These are phyloP conservation scores for Himalopsyche anomala DNA, from an alignment of 2,888 invertebrate genomes.

Conservation along the genomic window DNA sequence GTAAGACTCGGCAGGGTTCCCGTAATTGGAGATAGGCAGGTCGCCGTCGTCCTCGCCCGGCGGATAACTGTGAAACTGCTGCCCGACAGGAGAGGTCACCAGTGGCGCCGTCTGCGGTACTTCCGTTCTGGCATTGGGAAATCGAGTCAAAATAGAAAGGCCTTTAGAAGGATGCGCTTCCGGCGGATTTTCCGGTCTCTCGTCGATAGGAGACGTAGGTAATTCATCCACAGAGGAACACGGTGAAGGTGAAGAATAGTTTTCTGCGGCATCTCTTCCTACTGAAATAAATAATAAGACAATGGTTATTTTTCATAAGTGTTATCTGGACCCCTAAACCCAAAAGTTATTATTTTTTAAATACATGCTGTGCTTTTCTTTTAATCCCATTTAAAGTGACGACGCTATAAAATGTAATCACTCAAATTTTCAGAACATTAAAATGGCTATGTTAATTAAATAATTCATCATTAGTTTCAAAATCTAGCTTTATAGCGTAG, in stretches of 20 bases:
- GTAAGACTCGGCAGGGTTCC: conserved; percentile 75
- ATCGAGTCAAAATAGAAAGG: conserved; percentile 57
- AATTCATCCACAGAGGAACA: conserved; percentile 41
- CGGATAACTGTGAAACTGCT: conserved; percentile 37
- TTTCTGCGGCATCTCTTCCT: not conserved
- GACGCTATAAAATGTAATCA: too few species aligned
- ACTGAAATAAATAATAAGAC: not conserved
- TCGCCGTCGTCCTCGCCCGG: conserved; percentile 66
- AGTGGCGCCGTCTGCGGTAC: conserved; percentile 46
- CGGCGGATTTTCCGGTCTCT: not conserved
- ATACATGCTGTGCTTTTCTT: too few species aligned
- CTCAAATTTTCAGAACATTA: too few species aligned
- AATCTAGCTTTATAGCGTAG: too few species aligned
- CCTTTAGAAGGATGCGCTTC: conserved; percentile 51
- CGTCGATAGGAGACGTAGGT: not conserved
- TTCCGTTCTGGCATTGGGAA: conserved; percentile 65
- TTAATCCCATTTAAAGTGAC: too few species aligned
- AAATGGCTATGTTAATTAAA: too few species aligned
- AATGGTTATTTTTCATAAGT: too few species aligned
- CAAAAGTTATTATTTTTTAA: too few species aligned
- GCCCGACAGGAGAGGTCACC: conserved; percentile 7
- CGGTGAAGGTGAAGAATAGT: conserved; percentile 39
- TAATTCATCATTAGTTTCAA: too few species aligned
- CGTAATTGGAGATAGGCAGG: conserved; percentile 72
- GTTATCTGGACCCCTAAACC: too few species aligned